A percentile compares a stretch with the other conserved stretches of the same genome.
Evolutionary conservation across 2,113 vertebrate species (phyloP).

Genomic region (Dromiciops gliroides): DNA sequence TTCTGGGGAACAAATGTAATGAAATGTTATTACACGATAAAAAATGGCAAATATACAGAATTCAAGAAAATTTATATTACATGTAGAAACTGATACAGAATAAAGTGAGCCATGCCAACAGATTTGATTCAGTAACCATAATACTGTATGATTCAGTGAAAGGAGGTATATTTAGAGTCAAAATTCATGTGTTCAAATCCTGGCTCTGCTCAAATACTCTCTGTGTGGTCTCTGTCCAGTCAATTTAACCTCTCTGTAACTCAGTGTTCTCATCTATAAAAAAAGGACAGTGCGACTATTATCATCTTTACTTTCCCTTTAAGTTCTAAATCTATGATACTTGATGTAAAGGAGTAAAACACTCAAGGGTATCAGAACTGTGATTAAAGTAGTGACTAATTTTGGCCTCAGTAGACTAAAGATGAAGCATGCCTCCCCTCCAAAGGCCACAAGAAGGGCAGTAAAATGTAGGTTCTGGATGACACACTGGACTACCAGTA

Average conservation of each 20-base stretch:
- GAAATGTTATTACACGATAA: not conserved
- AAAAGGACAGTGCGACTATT: not conserved
- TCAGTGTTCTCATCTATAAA: not conserved
- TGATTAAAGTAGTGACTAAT: not conserved
- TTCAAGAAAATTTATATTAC: not conserved
- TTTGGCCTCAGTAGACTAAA: not conserved
- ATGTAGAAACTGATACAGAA: not conserved
- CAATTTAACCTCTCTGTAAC: not conserved
- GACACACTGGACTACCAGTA: not conserved
- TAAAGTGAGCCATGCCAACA: not conserved
- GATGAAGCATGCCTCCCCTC: not conserved
- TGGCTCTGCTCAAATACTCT: not conserved
- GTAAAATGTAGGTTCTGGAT: not conserved
- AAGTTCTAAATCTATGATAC: not conserved
- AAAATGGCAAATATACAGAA: not conserved
- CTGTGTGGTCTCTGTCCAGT: not conserved
- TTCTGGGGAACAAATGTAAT: not conserved
- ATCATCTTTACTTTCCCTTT: not conserved
- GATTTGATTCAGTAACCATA: not conserved
- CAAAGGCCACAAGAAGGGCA: not conserved
- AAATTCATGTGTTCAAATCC: not conserved
- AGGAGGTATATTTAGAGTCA: not conserved
- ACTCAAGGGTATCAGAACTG: not conserved
- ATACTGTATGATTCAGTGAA: not conserved
- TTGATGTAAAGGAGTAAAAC: not conserved